Base-by-base conservation (phyloP, 2,113 vertebrate genomes). In the Typhlomys cinereus region DNA sequence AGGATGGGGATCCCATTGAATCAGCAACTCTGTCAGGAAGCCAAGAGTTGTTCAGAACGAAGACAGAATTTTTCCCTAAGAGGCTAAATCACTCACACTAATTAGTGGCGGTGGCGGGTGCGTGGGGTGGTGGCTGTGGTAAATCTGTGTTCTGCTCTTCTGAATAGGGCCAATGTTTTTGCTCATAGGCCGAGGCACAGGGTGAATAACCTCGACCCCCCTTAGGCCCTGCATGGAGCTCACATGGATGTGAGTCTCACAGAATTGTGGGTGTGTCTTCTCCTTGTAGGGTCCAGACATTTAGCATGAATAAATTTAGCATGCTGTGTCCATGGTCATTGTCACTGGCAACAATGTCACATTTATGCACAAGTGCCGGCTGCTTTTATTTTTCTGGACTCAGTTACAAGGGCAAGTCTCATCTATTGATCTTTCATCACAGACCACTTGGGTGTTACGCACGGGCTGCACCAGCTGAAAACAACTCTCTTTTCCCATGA, bases 1-100 rank as follows among this genome's bases (percentile, higher is more conserved):
- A 96, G 96, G 87, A 94, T 1, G 85, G 95, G 89, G 93, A 96
- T 95, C 91, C 95, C 95, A 95, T 27, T 96, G 96, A 96, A 93
- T 96, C 95, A 96, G 91, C 96, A 92, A 92, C 81, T 93, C 44
- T 96, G 96, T 96, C 97, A 91, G 89, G 89, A 94, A 94, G 95
- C 95, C 97, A 96, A 95, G 92, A 94, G 64, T 81, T 92, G 94
- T 90, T 96, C 94, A 88, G 91, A 96, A 94, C 89, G 94, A 94
- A 94, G 93, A 95, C 87, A 96, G 71, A 94, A 75, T 93, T 96
- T 93, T 94, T 87, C 91, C 90, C 87, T 91, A 93, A 96, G 91
- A 94, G 94, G 85, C 88, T 79, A 95, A 96, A 94, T 96, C 84
- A 64, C 85, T 89, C 48, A 70, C 71, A 81, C 83, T 96, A 89